Evolutionary conservation across 2,113 vertebrate species (phyloP).

Genomic region (Burhinus oedicnemus): DNA sequence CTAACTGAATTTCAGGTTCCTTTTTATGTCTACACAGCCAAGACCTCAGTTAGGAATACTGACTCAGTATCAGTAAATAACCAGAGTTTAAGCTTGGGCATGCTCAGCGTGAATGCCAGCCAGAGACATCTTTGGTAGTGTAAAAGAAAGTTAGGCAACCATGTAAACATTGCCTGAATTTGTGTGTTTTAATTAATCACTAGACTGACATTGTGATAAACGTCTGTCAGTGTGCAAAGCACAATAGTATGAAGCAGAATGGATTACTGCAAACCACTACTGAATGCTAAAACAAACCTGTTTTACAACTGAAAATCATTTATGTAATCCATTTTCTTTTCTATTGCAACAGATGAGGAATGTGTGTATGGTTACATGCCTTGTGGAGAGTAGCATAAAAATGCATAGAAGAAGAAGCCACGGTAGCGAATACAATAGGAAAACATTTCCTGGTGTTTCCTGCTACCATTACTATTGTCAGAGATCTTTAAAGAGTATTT

Average conservation of each 20-base stretch:
- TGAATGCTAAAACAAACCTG: not conserved
- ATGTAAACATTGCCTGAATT: not conserved
- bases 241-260: not conserved
- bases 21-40: not conserved
- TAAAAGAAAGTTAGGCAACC: not conserved
- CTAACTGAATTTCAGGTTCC: not conserved
- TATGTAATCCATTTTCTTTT: not conserved
- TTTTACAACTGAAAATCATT: not conserved
- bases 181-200: not conserved
- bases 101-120: not conserved
- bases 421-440: not conserved
- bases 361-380: not conserved
- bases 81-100: not conserved
- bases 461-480: not conserved
- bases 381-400: not conserved
- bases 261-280: not conserved
- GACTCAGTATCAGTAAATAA: not conserved
- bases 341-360: not conserved
- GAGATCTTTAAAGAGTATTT: not conserved
- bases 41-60: not conserved
- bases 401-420: not conserved
- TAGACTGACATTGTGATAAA: not conserved
- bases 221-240: not conserved
- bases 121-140: not conserved
- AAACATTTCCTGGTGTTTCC: not conserved